These are phyloP conservation scores for Acrocephalus arundinaceus DNA, from an alignment of 2,113 vertebrate genomes.

Conservation along the genomic window DNA sequence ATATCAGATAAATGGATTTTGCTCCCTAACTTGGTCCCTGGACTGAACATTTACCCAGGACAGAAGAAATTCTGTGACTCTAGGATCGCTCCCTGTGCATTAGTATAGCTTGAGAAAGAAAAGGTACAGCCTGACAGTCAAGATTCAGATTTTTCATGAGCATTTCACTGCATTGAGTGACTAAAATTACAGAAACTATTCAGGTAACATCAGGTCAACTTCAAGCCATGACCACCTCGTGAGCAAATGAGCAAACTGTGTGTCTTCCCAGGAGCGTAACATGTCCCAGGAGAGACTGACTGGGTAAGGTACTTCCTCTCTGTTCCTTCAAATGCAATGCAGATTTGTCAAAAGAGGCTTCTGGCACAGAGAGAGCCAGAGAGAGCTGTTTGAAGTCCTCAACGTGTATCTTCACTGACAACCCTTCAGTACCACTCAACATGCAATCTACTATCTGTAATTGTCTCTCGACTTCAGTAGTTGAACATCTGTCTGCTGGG, in stretches of 20 bases:
- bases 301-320: neutral
- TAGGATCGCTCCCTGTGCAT: neutral
- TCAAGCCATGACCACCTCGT: neutral
- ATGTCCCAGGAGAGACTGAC: neutral
- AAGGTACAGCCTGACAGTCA: neutral
- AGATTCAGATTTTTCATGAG: neutral
- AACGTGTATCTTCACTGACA: neutral
- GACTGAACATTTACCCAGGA: neutral
- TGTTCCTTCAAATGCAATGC: neutral
- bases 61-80: neutral
- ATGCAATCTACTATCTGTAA: neutral
- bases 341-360: neutral
- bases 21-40: neutral
- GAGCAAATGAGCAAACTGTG: neutral
- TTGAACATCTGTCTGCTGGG: neutral
- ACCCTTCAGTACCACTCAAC: neutral
- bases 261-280: accelerated
- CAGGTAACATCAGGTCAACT: neutral
- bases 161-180: neutral
- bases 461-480: neutral
- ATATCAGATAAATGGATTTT: neutral
- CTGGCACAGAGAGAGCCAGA: neutral
- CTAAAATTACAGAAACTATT: neutral
- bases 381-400: neutral
- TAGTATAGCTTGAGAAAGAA: neutral